Conservation (phyloP, 2,888 invertebrate genomes). For the Amorpha juglandis region DNA sequence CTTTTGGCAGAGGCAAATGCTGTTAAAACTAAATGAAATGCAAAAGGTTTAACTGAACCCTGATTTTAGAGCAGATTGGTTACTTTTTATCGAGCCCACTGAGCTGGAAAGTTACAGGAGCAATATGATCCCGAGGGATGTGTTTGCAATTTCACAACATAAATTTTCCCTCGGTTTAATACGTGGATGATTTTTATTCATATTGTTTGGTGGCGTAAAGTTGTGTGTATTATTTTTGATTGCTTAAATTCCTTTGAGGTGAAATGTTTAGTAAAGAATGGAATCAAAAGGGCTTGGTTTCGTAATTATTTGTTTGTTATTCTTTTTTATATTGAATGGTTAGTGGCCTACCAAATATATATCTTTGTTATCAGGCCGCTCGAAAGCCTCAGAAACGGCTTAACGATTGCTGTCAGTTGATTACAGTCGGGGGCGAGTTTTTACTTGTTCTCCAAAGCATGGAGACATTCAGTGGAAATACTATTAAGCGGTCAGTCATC, state of each 20-base stretch:
- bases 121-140: slow-evolving; percentile 20
- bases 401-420: too few species aligned
- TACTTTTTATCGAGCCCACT: slow-evolving; percentile 19
- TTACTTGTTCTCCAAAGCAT: too few species aligned
- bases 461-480: too few species aligned
- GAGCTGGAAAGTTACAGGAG: slow-evolving; percentile 23
- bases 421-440: too few species aligned
- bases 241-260: neutral
- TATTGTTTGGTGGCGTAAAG: neutral
- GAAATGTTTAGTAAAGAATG: neutral
- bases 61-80: neutral
- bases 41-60: slow-evolving; percentile 6
- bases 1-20: neutral
- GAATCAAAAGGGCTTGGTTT: neutral
- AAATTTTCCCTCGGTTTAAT: slow-evolving; percentile 6
- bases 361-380: too few species aligned
- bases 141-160: slow-evolving; percentile 23
- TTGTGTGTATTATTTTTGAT: neutral
- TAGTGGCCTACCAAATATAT: too few species aligned
- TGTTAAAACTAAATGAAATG: slow-evolving; percentile 14
- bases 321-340: too few species aligned
- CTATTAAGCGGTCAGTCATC: too few species aligned
- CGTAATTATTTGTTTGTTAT: neutral
- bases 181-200: slow-evolving; percentile 10
- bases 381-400: too few species aligned